These are phyloP conservation scores for Callyntrura guangdongensis DNA, from an alignment of 2,888 invertebrate genomes.

Conservation along the genomic window DNA sequence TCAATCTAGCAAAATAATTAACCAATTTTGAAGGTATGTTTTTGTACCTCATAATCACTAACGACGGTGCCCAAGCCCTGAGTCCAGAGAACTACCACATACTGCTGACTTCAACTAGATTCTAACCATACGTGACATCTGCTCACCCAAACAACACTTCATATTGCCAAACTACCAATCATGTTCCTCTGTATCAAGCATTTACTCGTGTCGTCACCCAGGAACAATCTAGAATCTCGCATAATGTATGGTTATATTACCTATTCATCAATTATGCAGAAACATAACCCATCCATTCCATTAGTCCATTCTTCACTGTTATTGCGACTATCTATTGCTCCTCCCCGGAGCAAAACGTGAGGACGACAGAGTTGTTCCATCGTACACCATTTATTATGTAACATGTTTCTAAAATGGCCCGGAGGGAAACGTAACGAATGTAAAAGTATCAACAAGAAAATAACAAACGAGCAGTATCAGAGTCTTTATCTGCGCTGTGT, in stretches of 20 bases:
- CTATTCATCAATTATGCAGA: slow-evolving; percentile 12
- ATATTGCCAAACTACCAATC: no score
- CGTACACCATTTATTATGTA: neutral
- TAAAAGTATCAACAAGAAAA: slow-evolving; percentile 26
- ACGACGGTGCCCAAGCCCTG: no score
- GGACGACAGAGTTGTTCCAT: neutral
- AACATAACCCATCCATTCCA: neutral
- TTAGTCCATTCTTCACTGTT: neutral
- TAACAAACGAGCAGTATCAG: slow-evolving; percentile 19
- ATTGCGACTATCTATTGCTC: neutral
- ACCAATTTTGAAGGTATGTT: no score
- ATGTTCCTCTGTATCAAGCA: no score
- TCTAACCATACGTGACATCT: no score
- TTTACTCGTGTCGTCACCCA: no score
- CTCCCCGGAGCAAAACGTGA: neutral
- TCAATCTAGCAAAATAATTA: no score
- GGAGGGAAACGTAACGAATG: neutral
- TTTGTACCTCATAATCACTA: no score
- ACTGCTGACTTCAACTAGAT: no score
- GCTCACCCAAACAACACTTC: no score
- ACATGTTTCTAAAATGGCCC: neutral
- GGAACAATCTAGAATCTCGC: no score
- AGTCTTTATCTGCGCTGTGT: slow-evolving; percentile 3
- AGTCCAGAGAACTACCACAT: no score
- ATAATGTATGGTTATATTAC: neutral